Base-by-base conservation (phyloP, 2,113 vertebrate genomes). In the Tetrao urogallus region DNA sequence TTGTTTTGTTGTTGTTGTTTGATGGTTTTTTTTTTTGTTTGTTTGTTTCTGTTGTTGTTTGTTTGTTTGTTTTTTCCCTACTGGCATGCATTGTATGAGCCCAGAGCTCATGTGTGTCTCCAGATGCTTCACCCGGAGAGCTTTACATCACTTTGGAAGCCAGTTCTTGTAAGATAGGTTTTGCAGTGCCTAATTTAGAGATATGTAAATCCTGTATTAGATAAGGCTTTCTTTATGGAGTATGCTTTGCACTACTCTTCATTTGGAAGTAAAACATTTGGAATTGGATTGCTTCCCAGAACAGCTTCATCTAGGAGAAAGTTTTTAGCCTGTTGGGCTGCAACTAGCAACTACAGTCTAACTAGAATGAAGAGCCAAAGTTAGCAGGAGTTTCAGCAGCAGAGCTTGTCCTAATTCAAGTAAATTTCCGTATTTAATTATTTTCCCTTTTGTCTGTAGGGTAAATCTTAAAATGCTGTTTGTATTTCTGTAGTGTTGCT, bases 201-300 rank as follows among this genome's bases (percentile, higher is more conserved):
- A 36, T 82, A n/a, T 22, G 61, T 91, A 66, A 82, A 80, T 89
- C 84, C 40, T 78, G 20, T 47, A 3, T 69, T 69, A 76, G 66
- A 76, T 57, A 72, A 75, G 36, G 5, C 22, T 84, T 85, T n/a
- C 58, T 85, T 79, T 57, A 45, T 73, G 63, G 58, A 87, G 40
- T 32, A 14, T 79, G 40, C 32, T 32, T 43, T 1, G 8, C 75
- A 24, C 43, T 89, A 30, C 32, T n/a, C 70, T 93, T 84, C 52
- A 18, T 70, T 93, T 89, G 84, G 77, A 69, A 79, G 47, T 60
- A 89, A 94, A 69, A 63, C 17, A 34, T 82, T 72, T 72, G 54
- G 25, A 80, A 45, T 34, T 93, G 82, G 71, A 79, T 79, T 79
- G 58, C 58, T 87, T 95, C 89, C 94, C 84, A 69, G 86, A 52